These are phyloP conservation scores for Drosophila jambulina DNA, from an alignment of 1,140 invertebrate genomes.

Conservation along the genomic window DNA sequence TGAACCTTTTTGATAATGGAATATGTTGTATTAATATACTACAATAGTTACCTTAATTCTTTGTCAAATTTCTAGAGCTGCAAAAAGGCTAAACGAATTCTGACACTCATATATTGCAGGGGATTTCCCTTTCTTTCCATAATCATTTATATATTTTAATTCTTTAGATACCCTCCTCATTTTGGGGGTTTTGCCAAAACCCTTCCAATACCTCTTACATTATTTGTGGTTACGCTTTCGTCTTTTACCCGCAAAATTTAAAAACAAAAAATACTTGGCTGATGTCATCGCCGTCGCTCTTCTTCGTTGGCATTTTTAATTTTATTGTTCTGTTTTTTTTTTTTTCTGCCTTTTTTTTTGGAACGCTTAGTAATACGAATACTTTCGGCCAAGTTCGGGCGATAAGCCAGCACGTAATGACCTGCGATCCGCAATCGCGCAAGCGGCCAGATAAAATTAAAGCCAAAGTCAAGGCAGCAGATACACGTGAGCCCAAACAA, in stretches of 20 bases:
- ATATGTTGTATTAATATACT: not conserved
- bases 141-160: too few relatives aligned
- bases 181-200: conserved; percentile 1
- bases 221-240: conserved; percentile 14
- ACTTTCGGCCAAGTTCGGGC: conserved; percentile 46
- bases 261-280: conserved; percentile 4
- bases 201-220: conserved; percentile 9
- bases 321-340: conserved; percentile 13
- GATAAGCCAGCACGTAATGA: conserved; percentile 71
- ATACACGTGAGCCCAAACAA: conserved; percentile 28
- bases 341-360: conserved; percentile 2
- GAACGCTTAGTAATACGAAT: conserved; percentile 51
- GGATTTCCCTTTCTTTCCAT: not conserved
- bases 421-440: conserved; percentile 53
- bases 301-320: conserved; percentile 31
- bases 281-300: conserved; percentile 36
- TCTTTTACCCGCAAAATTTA: conserved; percentile 3
- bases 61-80: too few relatives aligned
- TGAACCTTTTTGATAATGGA: not conserved
- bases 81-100: not conserved
- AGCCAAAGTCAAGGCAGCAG: conserved; percentile 37
- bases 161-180: not conserved
- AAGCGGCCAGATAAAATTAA: conserved; percentile 45
- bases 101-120: not conserved
- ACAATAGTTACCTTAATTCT: too few relatives aligned